Conservation (phyloP, 2,113 vertebrate genomes). For the Orthonyx spaldingii region DNA sequence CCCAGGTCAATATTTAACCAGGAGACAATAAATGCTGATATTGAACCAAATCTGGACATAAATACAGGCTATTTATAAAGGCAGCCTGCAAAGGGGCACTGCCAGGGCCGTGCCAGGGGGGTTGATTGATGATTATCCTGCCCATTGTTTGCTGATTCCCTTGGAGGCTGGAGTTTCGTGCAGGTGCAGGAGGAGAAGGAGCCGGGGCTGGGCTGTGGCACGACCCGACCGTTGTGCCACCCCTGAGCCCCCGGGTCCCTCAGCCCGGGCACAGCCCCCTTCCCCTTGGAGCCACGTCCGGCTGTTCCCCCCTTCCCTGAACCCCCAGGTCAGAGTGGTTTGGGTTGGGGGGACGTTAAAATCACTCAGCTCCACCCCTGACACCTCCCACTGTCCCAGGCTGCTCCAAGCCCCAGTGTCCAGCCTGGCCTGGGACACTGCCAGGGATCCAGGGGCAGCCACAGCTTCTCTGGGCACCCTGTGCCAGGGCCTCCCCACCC, state of each 20-base stretch:
- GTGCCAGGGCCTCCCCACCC: neutral
- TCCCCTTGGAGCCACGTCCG: neutral
- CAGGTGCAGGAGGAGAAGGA: constrained; percentile 11
- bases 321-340: rapidly evolving
- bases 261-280: neutral
- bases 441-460: neutral
- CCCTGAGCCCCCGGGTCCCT: neutral
- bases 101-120: constrained; percentile 20
- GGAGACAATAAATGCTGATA: constrained; percentile 69
- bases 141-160: constrained; percentile 42
- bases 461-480: neutral
- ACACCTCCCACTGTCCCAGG: rapidly evolving
- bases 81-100: constrained; percentile 18
- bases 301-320: neutral
- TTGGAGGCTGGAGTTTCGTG: neutral
- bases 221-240: neutral
- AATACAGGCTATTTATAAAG: constrained; percentile 55
- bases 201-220: neutral
- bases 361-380: rapidly evolving
- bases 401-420: neutral
- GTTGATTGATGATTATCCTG: constrained; percentile 48
- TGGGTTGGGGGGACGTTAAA: neutral
- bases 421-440: neutral
- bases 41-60: constrained; percentile 63
- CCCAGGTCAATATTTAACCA: constrained; percentile 70